phyloP scores from a whole-genome alignment of 1,140 invertebrate genomes.

The Calliphora vicina region DNA sequence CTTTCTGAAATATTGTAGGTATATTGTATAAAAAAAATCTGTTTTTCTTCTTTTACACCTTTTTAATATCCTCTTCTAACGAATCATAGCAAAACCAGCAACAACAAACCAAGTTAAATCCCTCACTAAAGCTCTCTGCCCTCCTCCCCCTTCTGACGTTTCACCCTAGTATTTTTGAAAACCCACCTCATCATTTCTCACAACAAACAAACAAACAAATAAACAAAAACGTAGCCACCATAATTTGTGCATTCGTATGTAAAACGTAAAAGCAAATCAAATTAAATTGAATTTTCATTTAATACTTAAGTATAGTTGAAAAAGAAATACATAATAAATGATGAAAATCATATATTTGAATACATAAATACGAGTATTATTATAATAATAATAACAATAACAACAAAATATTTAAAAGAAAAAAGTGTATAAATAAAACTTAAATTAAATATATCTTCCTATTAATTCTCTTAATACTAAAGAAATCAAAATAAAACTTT shows the following conservation, averaged over 20 bases:
- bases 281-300: conserved; percentile 51
- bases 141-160: too few relatives aligned
- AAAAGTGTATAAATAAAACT: too few relatives aligned
- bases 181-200: neutral
- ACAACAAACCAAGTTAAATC: neutral
- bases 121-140: neutral
- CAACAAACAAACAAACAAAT: neutral
- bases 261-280: conserved; percentile 61
- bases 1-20: too few relatives aligned
- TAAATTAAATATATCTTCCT: too few relatives aligned
- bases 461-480: too few relatives aligned
- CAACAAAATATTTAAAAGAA: too few relatives aligned
- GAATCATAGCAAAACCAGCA: neutral
- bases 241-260: conserved; percentile 56
- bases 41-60: neutral
- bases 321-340: neutral
- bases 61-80: neutral
- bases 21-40: neutral
- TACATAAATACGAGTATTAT: neutral
- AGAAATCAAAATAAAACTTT: too few relatives aligned
- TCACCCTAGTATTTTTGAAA: too few relatives aligned
- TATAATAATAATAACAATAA: too few relatives aligned
- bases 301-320: neutral
- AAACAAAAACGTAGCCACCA: neutral
- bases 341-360: neutral